These are phyloP conservation scores for Quadriops clusia DNA, from an alignment of 2,888 invertebrate species.

Conservation along the genomic window DNA sequence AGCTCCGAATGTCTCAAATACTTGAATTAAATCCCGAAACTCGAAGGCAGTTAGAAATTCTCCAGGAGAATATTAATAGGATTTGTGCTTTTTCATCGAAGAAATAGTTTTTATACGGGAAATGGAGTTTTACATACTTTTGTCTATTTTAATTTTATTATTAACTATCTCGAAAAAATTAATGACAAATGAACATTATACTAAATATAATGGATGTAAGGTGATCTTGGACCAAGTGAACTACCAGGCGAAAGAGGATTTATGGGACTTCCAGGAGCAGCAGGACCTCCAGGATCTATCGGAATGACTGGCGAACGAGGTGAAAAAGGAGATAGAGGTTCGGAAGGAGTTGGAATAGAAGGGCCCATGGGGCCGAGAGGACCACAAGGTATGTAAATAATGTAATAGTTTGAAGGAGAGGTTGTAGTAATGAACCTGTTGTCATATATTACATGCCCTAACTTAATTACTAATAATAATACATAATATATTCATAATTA, in stretches of 20 bases:
- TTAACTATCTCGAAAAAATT: too few relatives aligned
- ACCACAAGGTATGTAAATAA: constrained; percentile 42
- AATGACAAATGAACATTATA: background rate
- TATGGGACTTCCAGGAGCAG: constrained; percentile 50
- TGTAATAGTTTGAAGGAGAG: too few relatives aligned
- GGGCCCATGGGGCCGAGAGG: constrained; percentile 65
- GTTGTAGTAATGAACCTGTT: too few relatives aligned
- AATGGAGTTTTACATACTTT: constrained; percentile 8
- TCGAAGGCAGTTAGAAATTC: background rate
- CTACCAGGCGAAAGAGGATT: constrained; percentile 52
- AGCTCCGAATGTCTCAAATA: background rate
- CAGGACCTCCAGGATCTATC: constrained; percentile 46
- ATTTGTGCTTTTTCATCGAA: too few relatives aligned
- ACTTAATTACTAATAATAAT: too few relatives aligned
- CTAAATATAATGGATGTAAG: constrained; percentile 28
- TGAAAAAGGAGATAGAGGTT: constrained; percentile 59
- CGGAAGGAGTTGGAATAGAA: constrained; percentile 60
- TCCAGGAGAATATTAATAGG: too few relatives aligned
- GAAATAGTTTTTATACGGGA: too few relatives aligned
- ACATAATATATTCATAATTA: too few relatives aligned
- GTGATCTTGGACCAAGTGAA: constrained; percentile 55
- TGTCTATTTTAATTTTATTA: constrained; percentile 7
- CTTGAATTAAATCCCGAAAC: background rate
- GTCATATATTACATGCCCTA: too few relatives aligned
- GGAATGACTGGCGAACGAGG: constrained; percentile 57